Percentiles rank a stretch among this genome's conserved stretches.
These are phyloP conservation scores for Callitettix versicolor DNA, from an alignment of 1,140 invertebrate genomes.

Conservation along the genomic window DNA sequence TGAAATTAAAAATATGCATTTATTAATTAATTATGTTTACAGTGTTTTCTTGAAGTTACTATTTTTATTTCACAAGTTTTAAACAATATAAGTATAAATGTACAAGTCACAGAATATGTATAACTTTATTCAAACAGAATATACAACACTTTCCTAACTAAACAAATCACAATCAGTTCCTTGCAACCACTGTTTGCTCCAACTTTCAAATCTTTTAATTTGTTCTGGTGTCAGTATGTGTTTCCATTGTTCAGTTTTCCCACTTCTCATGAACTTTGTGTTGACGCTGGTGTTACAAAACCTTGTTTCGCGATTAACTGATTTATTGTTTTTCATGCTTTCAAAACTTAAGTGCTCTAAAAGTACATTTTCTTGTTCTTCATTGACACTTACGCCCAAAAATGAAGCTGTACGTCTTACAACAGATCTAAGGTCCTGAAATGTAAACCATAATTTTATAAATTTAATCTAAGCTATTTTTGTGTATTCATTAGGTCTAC, in stretches of 20 bases:
- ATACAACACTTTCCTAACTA: too few relatives aligned
- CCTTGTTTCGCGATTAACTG: conserved; percentile 28
- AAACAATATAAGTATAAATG: too few relatives aligned
- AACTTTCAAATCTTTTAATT: conserved; percentile 42
- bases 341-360: conserved; percentile 66
- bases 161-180: conserved; percentile 23
- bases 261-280: conserved; percentile 54
- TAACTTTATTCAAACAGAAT: too few relatives aligned
- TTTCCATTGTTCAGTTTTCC: conserved; percentile 28
- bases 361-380: conserved; percentile 50
- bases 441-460: too few relatives aligned
- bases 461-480: too few relatives aligned
- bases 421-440: conserved; percentile 43
- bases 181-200: conserved; percentile 38
- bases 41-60: too few relatives aligned
- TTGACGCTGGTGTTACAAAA: too few relatives aligned
- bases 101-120: too few relatives aligned
- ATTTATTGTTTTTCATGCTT: conserved; percentile 37
- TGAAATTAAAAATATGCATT: too few relatives aligned
- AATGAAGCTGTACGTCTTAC: conserved; percentile 63
- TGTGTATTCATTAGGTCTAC: too few relatives aligned
- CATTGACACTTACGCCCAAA: conserved; percentile 51
- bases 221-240: conserved; percentile 39
- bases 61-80: too few relatives aligned
- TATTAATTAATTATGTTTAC: too few relatives aligned